These are phyloP conservation scores for Aeoliscus strigatus DNA, from an alignment of 2,797 vertebrate species.

Conservation along the genomic window DNA sequence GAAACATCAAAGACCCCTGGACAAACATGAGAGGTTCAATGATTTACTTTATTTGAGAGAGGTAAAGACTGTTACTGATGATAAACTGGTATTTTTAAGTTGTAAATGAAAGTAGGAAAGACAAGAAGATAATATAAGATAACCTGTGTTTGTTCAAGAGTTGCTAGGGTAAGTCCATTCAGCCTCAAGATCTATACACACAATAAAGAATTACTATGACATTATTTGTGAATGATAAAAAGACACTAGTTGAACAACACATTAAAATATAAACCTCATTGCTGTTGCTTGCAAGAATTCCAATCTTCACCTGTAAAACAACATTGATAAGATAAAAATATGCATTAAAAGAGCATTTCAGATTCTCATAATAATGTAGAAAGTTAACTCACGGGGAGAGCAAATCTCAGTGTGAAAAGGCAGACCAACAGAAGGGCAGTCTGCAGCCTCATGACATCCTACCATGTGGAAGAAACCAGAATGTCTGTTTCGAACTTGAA, in stretches of 20 bases:
- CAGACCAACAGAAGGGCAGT: conserved; percentile 47
- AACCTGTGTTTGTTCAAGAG: conserved; percentile 66
- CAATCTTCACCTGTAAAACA: conserved; percentile 63
- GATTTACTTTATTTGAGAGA: too few relatives aligned
- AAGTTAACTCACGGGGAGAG: conserved; percentile 64
- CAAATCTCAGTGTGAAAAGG: conserved; percentile 50
- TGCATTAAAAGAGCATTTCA: too few relatives aligned
- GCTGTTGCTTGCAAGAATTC: conserved; percentile 72
- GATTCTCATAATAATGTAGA: not conserved
- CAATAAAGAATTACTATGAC: not conserved
- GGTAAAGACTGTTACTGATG: too few relatives aligned
- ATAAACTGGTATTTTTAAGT: too few relatives aligned
- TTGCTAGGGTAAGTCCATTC: conserved; percentile 62
- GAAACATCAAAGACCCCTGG: conserved; percentile 54
- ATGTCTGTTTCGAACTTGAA: not conserved
- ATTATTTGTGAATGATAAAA: not conserved
- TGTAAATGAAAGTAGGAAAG: too few relatives aligned
- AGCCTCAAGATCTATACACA: conserved; percentile 60
- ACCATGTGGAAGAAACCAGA: conserved; percentile 4
- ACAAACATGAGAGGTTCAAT: not conserved
- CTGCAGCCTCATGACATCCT: conserved; percentile 60
- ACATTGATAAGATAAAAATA: conserved; percentile 5
- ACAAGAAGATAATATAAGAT: too few relatives aligned
- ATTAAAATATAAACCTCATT: conserved; percentile 62
- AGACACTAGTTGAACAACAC: not conserved